Conservation (phyloP, 2,797 vertebrate species). For the Enteromius thamalakanensis region DNA sequence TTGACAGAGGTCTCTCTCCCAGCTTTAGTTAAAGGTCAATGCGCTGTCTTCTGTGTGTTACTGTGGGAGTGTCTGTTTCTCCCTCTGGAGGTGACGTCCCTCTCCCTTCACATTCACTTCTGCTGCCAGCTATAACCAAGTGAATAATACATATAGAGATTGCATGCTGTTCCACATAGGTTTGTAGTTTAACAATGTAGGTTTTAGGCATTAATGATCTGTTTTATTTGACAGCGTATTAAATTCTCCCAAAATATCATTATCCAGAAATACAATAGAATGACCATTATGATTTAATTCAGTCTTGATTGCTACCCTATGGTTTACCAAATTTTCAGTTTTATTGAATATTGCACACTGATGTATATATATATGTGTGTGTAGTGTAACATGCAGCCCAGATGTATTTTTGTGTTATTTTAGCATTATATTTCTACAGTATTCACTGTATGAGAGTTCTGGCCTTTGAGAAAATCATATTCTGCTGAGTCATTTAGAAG, state of each 20-base stretch:
- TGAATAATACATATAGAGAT: slow-evolving; percentile 2
- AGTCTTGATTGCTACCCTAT: background rate
- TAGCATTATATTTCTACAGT: background rate
- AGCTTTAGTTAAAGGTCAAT: slow-evolving; percentile 63
- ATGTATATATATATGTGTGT: background rate
- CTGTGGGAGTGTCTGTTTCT: slow-evolving; percentile 36
- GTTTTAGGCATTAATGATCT: background rate
- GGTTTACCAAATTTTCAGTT: background rate
- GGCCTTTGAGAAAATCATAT: background rate
- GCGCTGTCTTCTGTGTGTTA: slow-evolving; percentile 45
- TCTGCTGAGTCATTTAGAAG: slow-evolving; percentile 2
- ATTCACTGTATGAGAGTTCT: background rate
- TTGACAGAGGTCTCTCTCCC: slow-evolving; percentile 76
- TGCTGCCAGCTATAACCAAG: background rate
- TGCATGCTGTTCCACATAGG: background rate
- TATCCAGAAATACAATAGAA: background rate
- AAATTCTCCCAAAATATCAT: background rate
- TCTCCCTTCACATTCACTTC: slow-evolving; percentile 6
- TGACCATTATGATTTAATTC: background rate
- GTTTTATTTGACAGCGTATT: background rate
- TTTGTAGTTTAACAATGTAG: background rate
- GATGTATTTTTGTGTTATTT: background rate
- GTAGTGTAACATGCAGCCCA: background rate
- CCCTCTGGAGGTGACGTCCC: slow-evolving; percentile 45
- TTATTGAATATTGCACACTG: background rate